Conservation (phyloP, 1,140 invertebrate species). For the Papilio helenus region DNA sequence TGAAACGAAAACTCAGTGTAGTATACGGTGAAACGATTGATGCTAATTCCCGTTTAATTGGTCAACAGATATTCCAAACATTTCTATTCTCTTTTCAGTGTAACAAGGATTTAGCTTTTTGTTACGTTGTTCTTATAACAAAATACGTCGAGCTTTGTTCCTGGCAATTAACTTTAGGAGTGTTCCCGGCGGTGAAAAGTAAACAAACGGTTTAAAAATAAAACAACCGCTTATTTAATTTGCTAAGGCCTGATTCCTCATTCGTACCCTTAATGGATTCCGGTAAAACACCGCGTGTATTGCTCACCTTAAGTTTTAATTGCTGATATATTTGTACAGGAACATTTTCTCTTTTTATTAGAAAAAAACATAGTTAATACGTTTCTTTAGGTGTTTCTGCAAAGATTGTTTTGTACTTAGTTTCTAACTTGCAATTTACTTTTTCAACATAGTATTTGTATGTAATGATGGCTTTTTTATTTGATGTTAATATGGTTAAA, state of each 20-base stretch:
- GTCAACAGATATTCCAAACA: background rate
- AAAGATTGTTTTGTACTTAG: too few relatives aligned
- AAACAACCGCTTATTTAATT: constrained; percentile 17
- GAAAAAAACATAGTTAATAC: too few relatives aligned
- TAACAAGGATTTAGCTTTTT: background rate
- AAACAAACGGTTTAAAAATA: constrained; percentile 14
- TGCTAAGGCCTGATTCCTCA: background rate
- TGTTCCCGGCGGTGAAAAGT: constrained; percentile 3
- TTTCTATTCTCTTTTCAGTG: background rate
- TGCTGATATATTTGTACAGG: background rate
- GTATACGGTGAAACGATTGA: constrained; percentile 3
- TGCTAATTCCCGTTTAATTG: background rate
- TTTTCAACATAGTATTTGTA: too few relatives aligned
- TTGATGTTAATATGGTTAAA: too few relatives aligned
- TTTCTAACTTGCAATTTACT: too few relatives aligned
- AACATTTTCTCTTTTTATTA: too few relatives aligned
- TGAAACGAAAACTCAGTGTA: background rate
- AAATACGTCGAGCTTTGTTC: constrained; percentile 10
- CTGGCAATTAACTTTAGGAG: constrained; percentile 9
- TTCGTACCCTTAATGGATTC: constrained; percentile 14
- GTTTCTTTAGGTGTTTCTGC: too few relatives aligned
- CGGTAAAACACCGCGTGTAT: background rate
- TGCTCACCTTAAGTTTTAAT: background rate
- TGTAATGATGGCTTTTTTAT: too few relatives aligned
- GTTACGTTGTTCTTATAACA: background rate